phyloP scores from a whole-genome alignment of 2,797 vertebrate species.

The Zenarchopterus dispar region DNA sequence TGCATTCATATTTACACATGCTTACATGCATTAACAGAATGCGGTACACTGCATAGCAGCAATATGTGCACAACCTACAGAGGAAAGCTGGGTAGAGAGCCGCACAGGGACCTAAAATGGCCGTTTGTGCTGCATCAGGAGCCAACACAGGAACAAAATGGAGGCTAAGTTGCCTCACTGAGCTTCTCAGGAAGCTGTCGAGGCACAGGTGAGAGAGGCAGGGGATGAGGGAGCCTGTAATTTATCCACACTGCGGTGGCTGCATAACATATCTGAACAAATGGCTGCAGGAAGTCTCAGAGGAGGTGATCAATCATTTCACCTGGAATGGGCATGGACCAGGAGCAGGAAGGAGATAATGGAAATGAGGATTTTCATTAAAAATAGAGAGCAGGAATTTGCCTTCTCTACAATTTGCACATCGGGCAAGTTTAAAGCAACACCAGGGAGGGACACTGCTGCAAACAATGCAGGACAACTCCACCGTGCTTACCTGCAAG shows the following conservation, averaged over 20 bases:
- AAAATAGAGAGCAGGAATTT: conserved; percentile 23
- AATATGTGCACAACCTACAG: conserved; percentile 36
- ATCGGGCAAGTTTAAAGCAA: conserved; percentile 42
- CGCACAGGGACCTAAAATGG: conserved; percentile 53
- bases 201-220: conserved; percentile 38
- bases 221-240: conserved; percentile 33
- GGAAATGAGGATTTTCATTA: conserved; percentile 21
- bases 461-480: conserved; percentile 29
- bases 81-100: conserved; percentile 8
- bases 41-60: conserved; percentile 15
- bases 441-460: conserved; percentile 37
- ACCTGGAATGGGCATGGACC: conserved; percentile 21
- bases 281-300: conserved; percentile 29
- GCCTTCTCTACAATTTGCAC: conserved; percentile 33
- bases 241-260: conserved; percentile 28
- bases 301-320: conserved; percentile 58
- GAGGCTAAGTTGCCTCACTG: conserved; percentile 35
- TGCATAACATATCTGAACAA: conserved; percentile 23
- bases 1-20: conserved; percentile 22
- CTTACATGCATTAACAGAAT: conserved; percentile 28
- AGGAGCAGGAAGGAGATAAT: conserved; percentile 24
- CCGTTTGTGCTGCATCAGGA: conserved; percentile 28
- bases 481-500: conserved; percentile 75
- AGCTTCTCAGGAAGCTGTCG: conserved; percentile 38
- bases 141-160: conserved; percentile 60